Evolutionary conservation across 1,140 invertebrate species (phyloP).

Genomic region (Apolygus lucorum): DNA sequence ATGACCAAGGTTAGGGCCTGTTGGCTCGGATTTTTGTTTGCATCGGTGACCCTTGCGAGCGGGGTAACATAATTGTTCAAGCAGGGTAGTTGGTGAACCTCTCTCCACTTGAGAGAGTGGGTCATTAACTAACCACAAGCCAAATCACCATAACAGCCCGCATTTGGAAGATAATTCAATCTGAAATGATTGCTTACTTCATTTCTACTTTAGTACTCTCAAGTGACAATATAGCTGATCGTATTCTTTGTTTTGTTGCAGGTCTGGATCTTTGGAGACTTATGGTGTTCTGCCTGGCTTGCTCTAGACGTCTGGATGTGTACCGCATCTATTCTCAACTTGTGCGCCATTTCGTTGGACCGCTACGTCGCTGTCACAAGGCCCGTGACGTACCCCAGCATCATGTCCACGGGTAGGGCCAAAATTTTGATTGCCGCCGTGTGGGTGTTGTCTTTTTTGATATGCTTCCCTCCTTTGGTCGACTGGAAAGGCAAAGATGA

Average conservation of each 20-base stretch:
- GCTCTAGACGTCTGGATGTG: conserved; percentile 95
- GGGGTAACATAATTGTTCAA: too few relatives aligned
- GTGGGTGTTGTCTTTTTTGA: conserved; percentile 92
- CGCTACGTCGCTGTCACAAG: conserved; percentile 90
- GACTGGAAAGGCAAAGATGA: conserved; percentile 73
- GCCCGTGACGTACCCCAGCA: conserved; percentile 84
- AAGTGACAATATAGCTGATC: too few relatives aligned
- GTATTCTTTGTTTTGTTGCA: conserved; percentile 49
- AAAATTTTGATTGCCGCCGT: conserved; percentile 80
- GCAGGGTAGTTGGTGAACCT: too few relatives aligned
- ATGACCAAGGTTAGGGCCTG: too few relatives aligned
- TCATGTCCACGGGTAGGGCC: conserved; percentile 81
- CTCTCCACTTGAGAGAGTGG: too few relatives aligned
- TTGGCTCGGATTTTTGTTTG: too few relatives aligned
- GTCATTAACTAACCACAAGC: too few relatives aligned
- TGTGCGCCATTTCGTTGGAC: conserved; percentile 85
- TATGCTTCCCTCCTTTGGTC: conserved; percentile 92
- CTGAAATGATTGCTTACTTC: too few relatives aligned
- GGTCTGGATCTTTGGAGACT: conserved; percentile 86
- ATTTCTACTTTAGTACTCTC: too few relatives aligned
- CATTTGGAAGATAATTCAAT: too few relatives aligned
- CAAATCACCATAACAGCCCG: too few relatives aligned
- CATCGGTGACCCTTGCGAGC: too few relatives aligned
- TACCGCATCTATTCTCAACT: conserved; percentile 88
- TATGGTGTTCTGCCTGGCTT: conserved; percentile 87